phyloP scores from a whole-genome alignment of 2,797 vertebrate genomes.

The Acipenser transmontanus region DNA sequence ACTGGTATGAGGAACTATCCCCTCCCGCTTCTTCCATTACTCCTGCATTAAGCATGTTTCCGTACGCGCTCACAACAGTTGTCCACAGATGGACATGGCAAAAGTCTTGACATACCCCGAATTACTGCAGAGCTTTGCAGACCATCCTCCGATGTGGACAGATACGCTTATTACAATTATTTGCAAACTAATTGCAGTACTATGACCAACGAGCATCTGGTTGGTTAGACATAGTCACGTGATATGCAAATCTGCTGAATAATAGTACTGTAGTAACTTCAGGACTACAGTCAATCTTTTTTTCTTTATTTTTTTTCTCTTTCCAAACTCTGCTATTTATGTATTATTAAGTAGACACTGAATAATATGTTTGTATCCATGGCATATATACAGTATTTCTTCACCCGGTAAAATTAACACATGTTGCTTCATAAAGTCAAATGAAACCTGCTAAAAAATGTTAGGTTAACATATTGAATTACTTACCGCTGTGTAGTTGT shows the following conservation, averaged over 20 bases:
- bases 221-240: constrained; percentile 39
- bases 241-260: constrained; percentile 32
- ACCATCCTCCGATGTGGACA: constrained; percentile 26
- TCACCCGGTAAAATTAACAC: too few relatives aligned
- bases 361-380: neutral
- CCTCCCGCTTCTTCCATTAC: constrained; percentile 63
- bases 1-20: constrained; percentile 34
- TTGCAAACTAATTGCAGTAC: constrained; percentile 32
- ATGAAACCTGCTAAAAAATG: too few relatives aligned
- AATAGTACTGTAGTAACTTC: neutral
- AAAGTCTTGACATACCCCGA: constrained; percentile 12
- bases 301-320: too few relatives aligned
- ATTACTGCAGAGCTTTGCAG: constrained; percentile 14
- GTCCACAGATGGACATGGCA: constrained; percentile 17
- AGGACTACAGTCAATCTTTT: too few relatives aligned
- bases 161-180: constrained; percentile 35
- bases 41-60: neutral
- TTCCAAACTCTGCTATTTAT: too few relatives aligned
- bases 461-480: too few relatives aligned
- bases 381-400: too few relatives aligned
- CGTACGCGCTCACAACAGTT: constrained; percentile 7
- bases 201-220: constrained; percentile 24
- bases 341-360: neutral
- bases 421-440: too few relatives aligned
- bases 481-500: too few relatives aligned